phyloP scores from a whole-genome alignment of 2,888 invertebrate species.

The Doris montereyensis region DNA sequence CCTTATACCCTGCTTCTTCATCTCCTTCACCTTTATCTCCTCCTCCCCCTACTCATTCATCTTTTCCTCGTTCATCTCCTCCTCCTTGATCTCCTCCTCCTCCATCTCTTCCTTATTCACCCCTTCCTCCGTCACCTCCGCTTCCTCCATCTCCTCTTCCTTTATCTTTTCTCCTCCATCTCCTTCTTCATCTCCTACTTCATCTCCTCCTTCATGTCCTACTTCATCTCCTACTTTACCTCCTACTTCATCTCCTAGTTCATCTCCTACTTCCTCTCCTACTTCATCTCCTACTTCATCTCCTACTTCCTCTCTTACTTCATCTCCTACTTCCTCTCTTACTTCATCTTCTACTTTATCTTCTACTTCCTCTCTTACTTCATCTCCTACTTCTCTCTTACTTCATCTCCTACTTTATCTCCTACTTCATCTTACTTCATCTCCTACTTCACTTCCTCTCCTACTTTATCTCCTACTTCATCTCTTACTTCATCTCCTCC shows the following conservation, averaged over 20 bases:
- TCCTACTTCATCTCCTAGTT: neutral
- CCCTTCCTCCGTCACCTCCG: neutral
- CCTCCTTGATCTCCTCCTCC: neutral
- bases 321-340: neutral
- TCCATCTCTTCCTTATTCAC: neutral
- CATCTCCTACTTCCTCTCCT: neutral
- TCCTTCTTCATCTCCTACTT: neutral
- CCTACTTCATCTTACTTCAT: neutral
- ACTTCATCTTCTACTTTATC: neutral
- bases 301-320: neutral
- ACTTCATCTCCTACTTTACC: neutral
- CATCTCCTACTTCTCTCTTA: neutral
- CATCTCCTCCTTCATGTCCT: neutral
- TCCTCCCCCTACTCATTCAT: neutral
- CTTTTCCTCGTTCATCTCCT: neutral
- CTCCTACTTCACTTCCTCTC: no score
- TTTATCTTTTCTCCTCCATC: neutral
- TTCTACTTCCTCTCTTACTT: neutral
- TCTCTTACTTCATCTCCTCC: no score
- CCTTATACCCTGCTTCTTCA: neutral
- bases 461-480: no score
- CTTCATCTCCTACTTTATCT: neutral
- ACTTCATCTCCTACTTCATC: neutral
- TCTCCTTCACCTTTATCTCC: neutral
- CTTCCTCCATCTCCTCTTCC: neutral